These are phyloP conservation scores for Arctocebus calabarensis DNA, from an alignment of 2,797 vertebrate species.

Conservation along the genomic window DNA sequence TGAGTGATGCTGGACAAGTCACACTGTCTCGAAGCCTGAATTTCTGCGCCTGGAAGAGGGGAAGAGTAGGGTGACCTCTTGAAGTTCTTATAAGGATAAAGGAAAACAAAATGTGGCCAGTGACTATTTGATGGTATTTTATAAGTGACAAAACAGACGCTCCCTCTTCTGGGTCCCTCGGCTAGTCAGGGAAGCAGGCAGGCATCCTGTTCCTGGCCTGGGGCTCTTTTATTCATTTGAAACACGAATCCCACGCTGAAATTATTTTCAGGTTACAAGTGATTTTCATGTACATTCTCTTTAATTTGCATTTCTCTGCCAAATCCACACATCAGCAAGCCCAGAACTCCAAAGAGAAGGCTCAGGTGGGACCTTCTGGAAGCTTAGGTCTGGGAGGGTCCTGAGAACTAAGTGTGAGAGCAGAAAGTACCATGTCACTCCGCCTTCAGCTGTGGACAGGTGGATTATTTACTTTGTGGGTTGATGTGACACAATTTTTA, in stretches of 20 bases:
- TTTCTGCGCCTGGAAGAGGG: background rate
- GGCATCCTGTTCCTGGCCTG: background rate
- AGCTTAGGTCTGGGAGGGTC: slow-evolving; percentile 30
- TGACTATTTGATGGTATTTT: background rate
- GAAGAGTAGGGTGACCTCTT: no score
- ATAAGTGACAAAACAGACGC: background rate
- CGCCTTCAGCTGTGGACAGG: background rate
- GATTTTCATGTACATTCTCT: background rate
- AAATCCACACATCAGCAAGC: background rate
- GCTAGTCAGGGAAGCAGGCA: background rate
- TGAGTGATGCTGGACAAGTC: background rate
- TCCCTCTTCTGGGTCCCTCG: background rate
- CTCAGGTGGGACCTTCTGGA: background rate
- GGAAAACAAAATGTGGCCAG: slow-evolving; percentile 9
- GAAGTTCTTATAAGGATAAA: background rate
- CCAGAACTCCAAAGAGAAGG: background rate
- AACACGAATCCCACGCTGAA: background rate
- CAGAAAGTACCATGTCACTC: background rate
- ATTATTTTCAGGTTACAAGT: background rate
- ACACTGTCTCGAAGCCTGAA: background rate
- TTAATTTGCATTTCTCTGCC: slow-evolving; percentile 37
- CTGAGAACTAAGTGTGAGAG: background rate
- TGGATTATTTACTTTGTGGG: slow-evolving; percentile 54
- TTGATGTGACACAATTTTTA: slow-evolving; percentile 27
- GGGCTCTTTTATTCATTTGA: background rate